A percentile compares a stretch with the other conserved stretches of the same genome.
Conservation (phyloP, 2,113 vertebrate species). For the Merops nubicus region DNA sequence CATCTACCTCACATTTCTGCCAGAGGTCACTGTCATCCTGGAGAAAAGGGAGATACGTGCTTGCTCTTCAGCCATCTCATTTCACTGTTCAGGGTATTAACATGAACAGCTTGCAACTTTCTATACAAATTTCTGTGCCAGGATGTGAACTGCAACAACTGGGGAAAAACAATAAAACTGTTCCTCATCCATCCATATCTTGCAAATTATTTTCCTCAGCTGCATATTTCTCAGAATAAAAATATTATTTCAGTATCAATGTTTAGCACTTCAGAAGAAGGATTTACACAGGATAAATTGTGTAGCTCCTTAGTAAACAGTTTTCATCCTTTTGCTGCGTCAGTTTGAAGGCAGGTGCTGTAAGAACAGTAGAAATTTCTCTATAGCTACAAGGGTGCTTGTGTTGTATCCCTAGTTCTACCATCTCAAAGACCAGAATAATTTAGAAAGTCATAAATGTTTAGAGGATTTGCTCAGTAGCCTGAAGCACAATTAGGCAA, state of each 20-base stretch:
- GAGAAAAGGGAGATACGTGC: not conserved
- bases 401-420: not conserved
- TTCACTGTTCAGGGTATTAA: not conserved
- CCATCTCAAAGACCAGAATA: not conserved
- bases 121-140: not conserved
- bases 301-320: not conserved
- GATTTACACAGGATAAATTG: not conserved
- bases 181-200: not conserved
- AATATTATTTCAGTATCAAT: not conserved
- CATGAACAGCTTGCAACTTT: not conserved
- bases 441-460: not conserved
- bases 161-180: not conserved
- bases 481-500: not conserved
- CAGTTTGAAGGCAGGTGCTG: not conserved
- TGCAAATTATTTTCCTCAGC: not conserved
- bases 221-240: not conserved
- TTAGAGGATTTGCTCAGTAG: not conserved
- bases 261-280: not conserved
- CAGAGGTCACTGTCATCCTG: constrained; percentile 44
- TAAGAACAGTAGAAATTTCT: not conserved
- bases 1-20: constrained; percentile 9
- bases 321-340: not conserved
- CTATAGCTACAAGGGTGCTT: not conserved
- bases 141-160: not conserved
- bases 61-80: not conserved